Percentiles rank a stretch among this genome's conserved stretches.
These are phyloP conservation scores for Melanostoma scalare DNA, from an alignment of 2,888 invertebrate species.

Conservation along the genomic window DNA sequence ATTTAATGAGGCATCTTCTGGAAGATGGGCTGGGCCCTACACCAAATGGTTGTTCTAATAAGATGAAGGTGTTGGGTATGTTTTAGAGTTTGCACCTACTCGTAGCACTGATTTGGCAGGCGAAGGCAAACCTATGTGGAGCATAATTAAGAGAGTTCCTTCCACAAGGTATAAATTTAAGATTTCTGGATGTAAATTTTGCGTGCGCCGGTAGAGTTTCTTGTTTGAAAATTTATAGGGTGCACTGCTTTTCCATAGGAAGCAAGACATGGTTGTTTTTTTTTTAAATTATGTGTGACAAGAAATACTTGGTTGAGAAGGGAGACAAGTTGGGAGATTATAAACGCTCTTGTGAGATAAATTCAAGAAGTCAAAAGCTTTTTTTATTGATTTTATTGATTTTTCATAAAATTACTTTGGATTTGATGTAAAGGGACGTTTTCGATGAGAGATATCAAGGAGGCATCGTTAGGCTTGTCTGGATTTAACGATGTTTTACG, in stretches of 20 bases:
- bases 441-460: slow-evolving; percentile 16
- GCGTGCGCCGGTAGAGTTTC: no score
- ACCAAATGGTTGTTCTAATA: no score
- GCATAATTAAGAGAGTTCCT: not conserved
- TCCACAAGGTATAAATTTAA: no score
- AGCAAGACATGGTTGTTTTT: not conserved
- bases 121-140: not conserved
- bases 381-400: slow-evolving; percentile 42
- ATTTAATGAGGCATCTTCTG: slow-evolving; percentile 17
- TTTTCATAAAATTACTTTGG: slow-evolving; percentile 54
- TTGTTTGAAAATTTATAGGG: no score
- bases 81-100: not conserved
- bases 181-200: no score
- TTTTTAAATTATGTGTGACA: not conserved
- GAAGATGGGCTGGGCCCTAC: slow-evolving; percentile 1
- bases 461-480: slow-evolving; percentile 42
- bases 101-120: not conserved
- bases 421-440: slow-evolving; percentile 24
- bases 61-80: not conserved
- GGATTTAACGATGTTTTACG: slow-evolving; percentile 33
- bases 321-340: not conserved
- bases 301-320: not conserved
- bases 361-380: not conserved
- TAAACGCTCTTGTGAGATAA: not conserved
- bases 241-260: no score